These are phyloP conservation scores for Hiodon alosoides DNA, from an alignment of 2,113 vertebrate genomes.

Conservation along the genomic window DNA sequence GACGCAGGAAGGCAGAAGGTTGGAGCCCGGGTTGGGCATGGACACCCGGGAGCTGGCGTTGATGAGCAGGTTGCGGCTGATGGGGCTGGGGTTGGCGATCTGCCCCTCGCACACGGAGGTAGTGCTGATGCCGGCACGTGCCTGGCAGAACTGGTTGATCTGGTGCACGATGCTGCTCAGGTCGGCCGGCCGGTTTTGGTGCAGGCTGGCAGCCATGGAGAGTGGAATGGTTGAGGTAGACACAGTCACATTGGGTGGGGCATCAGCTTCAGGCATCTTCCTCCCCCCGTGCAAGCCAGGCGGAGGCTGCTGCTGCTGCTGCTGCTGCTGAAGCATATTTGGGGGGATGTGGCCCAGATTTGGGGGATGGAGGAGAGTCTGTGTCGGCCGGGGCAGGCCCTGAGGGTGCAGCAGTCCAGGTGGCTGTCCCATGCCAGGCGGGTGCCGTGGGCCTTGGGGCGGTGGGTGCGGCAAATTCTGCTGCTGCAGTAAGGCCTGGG, in stretches of 20 bases:
- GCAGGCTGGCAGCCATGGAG: conserved; percentile 89
- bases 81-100: conserved; percentile 97
- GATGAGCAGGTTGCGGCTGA: conserved; percentile 95
- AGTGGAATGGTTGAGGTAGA: conserved; percentile 99
- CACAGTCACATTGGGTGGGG: conserved; percentile 97
- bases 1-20: conserved; percentile 81
- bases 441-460: conserved; percentile 60
- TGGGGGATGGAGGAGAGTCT: conserved; percentile 59
- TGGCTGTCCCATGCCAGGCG: conserved; percentile 49
- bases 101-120: conserved; percentile 98
- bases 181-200: conserved; percentile 87
- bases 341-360: conserved; percentile 63
- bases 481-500: conserved; percentile 67
- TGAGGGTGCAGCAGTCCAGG: conserved; percentile 42
- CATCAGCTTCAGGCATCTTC: conserved; percentile 90
- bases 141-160: conserved; percentile 98
- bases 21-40: conserved; percentile 71
- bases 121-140: conserved; percentile 80
- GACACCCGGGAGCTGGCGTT: conserved; percentile 94
- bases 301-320: conserved; percentile 66
- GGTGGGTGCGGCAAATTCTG: conserved; percentile 58
- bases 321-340: conserved; percentile 66
- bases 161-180: conserved; percentile 97
- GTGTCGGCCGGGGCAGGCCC: conserved; percentile 52
- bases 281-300: conserved; percentile 74